Evolutionary conservation across 2,888 invertebrate species (phyloP).

Genomic region (Galeruca laticollis): DNA sequence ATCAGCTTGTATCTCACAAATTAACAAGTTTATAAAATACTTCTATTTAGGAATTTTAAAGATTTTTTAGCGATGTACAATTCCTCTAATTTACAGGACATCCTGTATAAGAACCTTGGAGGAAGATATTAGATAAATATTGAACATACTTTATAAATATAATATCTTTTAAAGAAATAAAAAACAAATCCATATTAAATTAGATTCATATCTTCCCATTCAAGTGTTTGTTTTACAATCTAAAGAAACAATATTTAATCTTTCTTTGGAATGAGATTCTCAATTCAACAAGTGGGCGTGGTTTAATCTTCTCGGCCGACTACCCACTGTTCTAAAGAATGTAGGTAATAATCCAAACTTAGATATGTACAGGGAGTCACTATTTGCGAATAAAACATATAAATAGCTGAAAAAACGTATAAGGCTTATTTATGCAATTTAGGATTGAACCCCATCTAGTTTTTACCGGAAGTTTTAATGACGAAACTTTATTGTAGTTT

Average conservation of each 20-base stretch:
- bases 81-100: too few relatives aligned
- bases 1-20: too few relatives aligned
- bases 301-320: slow-evolving; percentile 2
- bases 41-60: too few relatives aligned
- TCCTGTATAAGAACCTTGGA: too few relatives aligned
- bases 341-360: slow-evolving; percentile 22
- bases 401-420: too few relatives aligned
- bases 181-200: not conserved
- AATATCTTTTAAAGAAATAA: not conserved
- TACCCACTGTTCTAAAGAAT: slow-evolving; percentile 22
- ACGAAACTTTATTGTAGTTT: too few relatives aligned
- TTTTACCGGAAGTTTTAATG: too few relatives aligned
- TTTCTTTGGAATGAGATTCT: slow-evolving; percentile 14
- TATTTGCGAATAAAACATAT: not conserved
- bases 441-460: too few relatives aligned
- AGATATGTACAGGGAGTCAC: not conserved
- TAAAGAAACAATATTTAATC: slow-evolving; percentile 8
- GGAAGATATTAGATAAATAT: not conserved
- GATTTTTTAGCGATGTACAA: too few relatives aligned
- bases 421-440: too few relatives aligned
- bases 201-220: slow-evolving; percentile 7
- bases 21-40: too few relatives aligned
- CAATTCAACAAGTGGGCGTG: slow-evolving; percentile 24
- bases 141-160: not conserved
- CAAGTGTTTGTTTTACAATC: slow-evolving; percentile 18